Conservation (phyloP, 2,797 vertebrate species). For the Falco cherrug region DNA sequence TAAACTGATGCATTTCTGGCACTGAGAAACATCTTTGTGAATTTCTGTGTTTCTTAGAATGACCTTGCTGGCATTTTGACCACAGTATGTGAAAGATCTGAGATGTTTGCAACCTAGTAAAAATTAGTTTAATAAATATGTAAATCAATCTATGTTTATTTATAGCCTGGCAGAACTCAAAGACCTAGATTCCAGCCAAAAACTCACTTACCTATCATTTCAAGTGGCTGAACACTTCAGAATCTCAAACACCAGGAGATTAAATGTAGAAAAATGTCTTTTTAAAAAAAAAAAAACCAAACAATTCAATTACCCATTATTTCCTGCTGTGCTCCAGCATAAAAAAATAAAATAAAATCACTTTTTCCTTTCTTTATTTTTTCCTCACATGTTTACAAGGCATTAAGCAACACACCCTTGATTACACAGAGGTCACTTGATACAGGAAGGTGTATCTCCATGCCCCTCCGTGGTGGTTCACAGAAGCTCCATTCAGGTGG, state of each 20-base stretch:
- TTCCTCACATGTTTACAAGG: not conserved
- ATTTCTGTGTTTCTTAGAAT: conserved; percentile 45
- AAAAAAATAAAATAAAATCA: not conserved
- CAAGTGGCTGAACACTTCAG: conserved; percentile 34
- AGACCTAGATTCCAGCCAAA: conserved; percentile 44
- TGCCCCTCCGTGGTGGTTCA: not conserved
- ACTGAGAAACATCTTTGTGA: not conserved
- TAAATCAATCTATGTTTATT: conserved; percentile 72
- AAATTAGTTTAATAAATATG: conserved; percentile 70
- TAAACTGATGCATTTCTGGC: not conserved
- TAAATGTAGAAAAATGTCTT: not conserved
- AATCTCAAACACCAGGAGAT: conserved; percentile 31
- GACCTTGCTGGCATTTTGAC: conserved; percentile 47
- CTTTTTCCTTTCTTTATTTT: not conserved
- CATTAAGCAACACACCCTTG: not conserved
- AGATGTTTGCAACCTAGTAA: conserved; percentile 20
- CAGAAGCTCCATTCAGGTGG: not conserved
- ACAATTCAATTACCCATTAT: not conserved
- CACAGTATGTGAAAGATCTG: not conserved
- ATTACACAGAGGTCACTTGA: not conserved
- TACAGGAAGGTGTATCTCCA: not conserved
- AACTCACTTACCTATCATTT: conserved; percentile 26
- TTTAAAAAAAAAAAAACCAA: not conserved
- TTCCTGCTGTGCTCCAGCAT: not conserved
- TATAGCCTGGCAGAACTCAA: conserved; percentile 58